phyloP scores from a whole-genome alignment of 2,113 vertebrate genomes.

The Clarias batrachus region DNA sequence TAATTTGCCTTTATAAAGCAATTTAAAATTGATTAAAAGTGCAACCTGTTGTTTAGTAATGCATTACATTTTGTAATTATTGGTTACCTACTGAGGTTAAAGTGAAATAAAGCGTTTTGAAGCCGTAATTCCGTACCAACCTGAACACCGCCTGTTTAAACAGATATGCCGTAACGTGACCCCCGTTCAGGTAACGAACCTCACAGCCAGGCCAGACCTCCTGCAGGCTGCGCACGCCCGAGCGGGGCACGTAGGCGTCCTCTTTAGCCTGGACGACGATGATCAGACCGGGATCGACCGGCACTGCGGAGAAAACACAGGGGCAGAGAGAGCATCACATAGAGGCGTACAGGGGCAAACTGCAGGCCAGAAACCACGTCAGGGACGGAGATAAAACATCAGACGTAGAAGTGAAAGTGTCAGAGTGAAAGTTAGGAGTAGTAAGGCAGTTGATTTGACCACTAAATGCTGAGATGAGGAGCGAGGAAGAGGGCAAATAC shows the following conservation, averaged over 20 bases:
- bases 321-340: conserved; percentile 9
- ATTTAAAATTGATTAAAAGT: not conserved
- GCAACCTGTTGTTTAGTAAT: not conserved
- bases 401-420: not conserved
- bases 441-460: not conserved
- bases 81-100: not conserved
- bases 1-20: not conserved
- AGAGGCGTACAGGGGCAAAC: not conserved
- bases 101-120: not conserved
- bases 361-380: not conserved
- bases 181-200: conserved; percentile 89
- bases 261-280: conserved; percentile 94
- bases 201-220: conserved; percentile 98
- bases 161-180: conserved; percentile 95
- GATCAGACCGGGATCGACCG: conserved; percentile 93
- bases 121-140: conserved; percentile 61
- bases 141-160: conserved; percentile 97
- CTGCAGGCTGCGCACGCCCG: conserved; percentile 89
- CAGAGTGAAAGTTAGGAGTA: not conserved
- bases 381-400: not conserved
- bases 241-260: conserved; percentile 93
- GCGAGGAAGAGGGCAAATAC: not conserved
- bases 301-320: conserved; percentile 72
- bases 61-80: not conserved
- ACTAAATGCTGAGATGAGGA: no score